Evolutionary conservation across 1,140 invertebrate genomes (phyloP).

Genomic region (Cotesia typhae): DNA sequence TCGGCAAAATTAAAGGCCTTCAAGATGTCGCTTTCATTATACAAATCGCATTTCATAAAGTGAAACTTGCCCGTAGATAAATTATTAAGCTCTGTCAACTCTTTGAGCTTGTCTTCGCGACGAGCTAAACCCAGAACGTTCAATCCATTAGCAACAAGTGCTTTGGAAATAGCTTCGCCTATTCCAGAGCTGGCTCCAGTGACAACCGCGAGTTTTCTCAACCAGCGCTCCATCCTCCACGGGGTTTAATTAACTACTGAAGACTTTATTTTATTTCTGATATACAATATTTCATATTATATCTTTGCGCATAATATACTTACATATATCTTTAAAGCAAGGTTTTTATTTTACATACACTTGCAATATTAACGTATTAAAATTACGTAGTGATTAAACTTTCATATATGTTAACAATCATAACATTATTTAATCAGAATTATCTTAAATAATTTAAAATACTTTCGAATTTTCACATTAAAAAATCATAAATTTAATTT

Average conservation of each 20-base stretch:
- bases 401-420: no score
- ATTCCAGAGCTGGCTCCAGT: conserved; percentile 66
- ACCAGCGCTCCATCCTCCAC: conserved; percentile 53
- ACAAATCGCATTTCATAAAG: conserved; percentile 9
- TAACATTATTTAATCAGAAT: no score
- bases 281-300: no score
- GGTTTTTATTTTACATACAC: no score
- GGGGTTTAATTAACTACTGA: not conserved
- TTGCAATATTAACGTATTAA: no score
- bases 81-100: not conserved
- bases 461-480: no score
- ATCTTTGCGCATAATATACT: no score
- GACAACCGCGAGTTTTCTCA: conserved; percentile 63
- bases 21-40: conserved; percentile 13
- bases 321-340: no score
- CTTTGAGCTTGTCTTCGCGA: conserved; percentile 8
- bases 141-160: conserved; percentile 39
- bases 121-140: conserved; percentile 29
- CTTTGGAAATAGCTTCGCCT: conserved; percentile 53
- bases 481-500: no score
- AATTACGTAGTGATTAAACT: no score
- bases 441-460: no score
- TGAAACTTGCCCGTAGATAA: not conserved
- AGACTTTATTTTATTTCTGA: no score
- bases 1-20: conserved; percentile 8